These are phyloP conservation scores for Drosophila pseudotalamancana DNA, from an alignment of 2,888 invertebrate species.

Conservation along the genomic window DNA sequence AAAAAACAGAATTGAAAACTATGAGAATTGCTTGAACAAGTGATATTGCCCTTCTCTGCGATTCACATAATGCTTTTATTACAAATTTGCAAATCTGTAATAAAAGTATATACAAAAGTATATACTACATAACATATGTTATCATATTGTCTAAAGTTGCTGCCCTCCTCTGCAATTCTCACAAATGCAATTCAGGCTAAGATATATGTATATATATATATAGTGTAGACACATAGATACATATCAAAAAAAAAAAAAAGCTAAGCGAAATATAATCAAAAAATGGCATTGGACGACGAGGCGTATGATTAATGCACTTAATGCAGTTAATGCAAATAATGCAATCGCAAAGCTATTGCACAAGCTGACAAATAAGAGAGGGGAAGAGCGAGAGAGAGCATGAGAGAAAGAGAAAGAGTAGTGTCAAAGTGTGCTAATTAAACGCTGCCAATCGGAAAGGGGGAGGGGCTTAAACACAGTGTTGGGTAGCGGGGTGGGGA, in stretches of 20 bases:
- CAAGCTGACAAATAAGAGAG: conserved; percentile 1
- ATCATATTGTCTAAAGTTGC: no score
- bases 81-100: no score
- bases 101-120: no score
- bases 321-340: conserved; percentile 37
- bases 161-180: no score
- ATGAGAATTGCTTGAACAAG: no score
- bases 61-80: no score
- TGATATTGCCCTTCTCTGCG: no score
- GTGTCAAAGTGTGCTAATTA: conserved; percentile 54
- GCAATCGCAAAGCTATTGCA: conserved; percentile 23
- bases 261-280: neutral
- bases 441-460: conserved; percentile 26
- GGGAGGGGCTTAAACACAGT: neutral
- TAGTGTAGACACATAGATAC: no score
- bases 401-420: conserved; percentile 4
- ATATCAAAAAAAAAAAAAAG: neutral
- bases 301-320: conserved; percentile 51
- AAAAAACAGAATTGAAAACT: no score
- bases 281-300: neutral
- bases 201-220: no score
- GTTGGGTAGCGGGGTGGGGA: neutral
- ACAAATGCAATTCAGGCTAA: no score
- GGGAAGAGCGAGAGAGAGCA: neutral
- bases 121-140: no score